Conservation (phyloP, 2,888 invertebrate species). For the Brachyopa scutellaris region DNA sequence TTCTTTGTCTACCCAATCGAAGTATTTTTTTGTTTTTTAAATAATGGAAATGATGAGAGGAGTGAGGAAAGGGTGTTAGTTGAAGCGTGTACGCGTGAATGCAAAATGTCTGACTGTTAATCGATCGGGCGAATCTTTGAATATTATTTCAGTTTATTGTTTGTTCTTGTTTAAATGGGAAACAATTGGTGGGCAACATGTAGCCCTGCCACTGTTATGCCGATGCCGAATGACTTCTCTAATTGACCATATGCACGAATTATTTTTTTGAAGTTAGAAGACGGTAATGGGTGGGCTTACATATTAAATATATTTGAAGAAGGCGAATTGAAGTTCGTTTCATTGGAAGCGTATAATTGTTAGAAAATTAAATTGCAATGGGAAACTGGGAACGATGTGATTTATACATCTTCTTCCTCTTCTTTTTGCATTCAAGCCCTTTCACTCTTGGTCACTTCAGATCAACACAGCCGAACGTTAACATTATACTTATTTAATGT, state of each 20-base stretch:
- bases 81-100: slow-evolving; percentile 71
- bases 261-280: slow-evolving; percentile 36
- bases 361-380: no score
- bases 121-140: slow-evolving; percentile 60
- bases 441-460: no score
- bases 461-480: no score
- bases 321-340: slow-evolving; percentile 14
- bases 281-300: not conserved
- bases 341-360: no score
- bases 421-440: no score
- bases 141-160: slow-evolving; percentile 17
- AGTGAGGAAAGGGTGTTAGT: slow-evolving; percentile 46
- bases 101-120: slow-evolving; percentile 58
- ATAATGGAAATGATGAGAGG: slow-evolving; percentile 13
- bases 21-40: slow-evolving; percentile 14
- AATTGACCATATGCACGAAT: slow-evolving; percentile 73
- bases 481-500: no score
- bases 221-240: slow-evolving; percentile 53
- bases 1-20: slow-evolving; percentile 61
- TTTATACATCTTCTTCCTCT: no score
- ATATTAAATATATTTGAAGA: slow-evolving; percentile 21
- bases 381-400: no score
- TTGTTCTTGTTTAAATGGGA: slow-evolving; percentile 38
- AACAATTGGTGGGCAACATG: slow-evolving; percentile 55
- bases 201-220: slow-evolving; percentile 47